Evolutionary conservation across 2,888 invertebrate genomes (phyloP).

Genomic region (Punctoribates punctum): DNA sequence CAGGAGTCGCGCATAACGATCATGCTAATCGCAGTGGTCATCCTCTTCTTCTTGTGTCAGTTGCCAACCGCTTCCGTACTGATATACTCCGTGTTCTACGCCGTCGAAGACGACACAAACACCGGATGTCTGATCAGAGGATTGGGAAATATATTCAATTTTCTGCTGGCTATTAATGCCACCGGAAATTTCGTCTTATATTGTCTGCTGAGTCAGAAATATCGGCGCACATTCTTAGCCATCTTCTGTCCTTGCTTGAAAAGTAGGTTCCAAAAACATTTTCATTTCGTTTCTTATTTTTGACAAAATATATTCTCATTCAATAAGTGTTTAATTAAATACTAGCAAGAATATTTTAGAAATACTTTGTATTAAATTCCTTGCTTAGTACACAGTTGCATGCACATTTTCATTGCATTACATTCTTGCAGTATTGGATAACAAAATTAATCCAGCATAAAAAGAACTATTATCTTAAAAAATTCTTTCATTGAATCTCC

Average conservation of each 20-base stretch:
- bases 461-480: no score
- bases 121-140: conserved; percentile 51
- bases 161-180: conserved; percentile 57
- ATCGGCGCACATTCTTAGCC: conserved; percentile 52
- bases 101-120: conserved; percentile 48
- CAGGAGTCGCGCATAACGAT: conserved; percentile 55
- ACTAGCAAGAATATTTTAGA: no score
- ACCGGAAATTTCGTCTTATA: conserved; percentile 58
- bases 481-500: no score
- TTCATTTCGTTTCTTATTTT: no score
- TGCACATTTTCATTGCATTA: no score
- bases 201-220: conserved; percentile 56
- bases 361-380: no score
- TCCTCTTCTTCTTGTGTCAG: conserved; percentile 58
- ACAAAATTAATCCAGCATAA: no score
- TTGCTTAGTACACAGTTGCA: no score
- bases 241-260: conserved; percentile 48
- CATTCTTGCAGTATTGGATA: no score
- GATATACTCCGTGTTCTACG: conserved; percentile 51
- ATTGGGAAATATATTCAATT: conserved; percentile 56
- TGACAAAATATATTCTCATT: no score
- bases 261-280: neutral
- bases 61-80: conserved; percentile 54
- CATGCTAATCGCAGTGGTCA: conserved; percentile 58
- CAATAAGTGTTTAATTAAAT: no score